A percentile compares a stretch with the other conserved stretches of the same genome.
These are phyloP conservation scores for Hippocampus comes DNA, from an alignment of 2,113 vertebrate genomes.

Conservation along the genomic window DNA sequence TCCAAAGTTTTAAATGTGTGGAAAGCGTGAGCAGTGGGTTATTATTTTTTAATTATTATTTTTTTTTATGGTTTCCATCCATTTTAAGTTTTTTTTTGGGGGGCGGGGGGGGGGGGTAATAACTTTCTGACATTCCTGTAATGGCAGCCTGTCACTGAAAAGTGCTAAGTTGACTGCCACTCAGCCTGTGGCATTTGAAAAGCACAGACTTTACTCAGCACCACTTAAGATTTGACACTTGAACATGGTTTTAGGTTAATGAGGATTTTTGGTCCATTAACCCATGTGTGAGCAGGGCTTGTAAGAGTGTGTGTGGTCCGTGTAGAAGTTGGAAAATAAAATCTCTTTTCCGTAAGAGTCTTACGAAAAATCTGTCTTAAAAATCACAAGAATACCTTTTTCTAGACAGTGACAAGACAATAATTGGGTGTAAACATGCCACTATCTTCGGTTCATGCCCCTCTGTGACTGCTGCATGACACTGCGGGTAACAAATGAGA, in stretches of 20 bases:
- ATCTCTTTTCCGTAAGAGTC: not conserved
- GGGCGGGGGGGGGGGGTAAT: too few species aligned
- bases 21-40: too few species aligned
- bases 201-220: not conserved
- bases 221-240: not conserved
- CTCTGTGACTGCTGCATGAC: not conserved
- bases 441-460: not conserved
- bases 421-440: not conserved
- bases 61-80: too few species aligned
- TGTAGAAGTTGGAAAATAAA: not conserved
- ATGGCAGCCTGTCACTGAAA: slow-evolving; percentile 14
- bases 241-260: not conserved
- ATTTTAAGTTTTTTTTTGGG: too few species aligned
- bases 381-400: not conserved
- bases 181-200: not conserved
- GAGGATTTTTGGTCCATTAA: not conserved
- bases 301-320: not conserved
- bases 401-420: not conserved
- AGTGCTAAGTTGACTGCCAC: not conserved
- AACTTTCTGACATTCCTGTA: slow-evolving; percentile 7
- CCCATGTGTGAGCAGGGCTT: not conserved
- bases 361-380: not conserved
- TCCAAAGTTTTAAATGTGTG: too few species aligned
- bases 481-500: not conserved
- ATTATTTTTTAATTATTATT: too few species aligned